Evolutionary conservation across 23 tunicate species (phyloP), one percentile per base, ranked within the genome.

Genomic region (Trididemnum nubilum): DNA sequence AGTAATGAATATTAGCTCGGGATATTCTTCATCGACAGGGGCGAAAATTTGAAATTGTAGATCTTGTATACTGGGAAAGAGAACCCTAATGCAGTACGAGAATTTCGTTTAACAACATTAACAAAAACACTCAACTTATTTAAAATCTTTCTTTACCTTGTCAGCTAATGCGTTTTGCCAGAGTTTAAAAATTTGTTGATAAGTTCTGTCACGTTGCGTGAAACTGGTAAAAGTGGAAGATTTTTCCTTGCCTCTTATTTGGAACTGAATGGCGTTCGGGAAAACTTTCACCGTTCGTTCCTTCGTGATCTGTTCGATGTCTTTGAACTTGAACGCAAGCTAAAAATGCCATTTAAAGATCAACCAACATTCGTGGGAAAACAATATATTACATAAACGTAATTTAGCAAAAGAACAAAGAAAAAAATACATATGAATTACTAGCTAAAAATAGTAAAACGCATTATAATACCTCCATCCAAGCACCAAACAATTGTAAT

Each of bases 251-350:
- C 63, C 80, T 73, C 65, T 74, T 9, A 77, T 25, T 76, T 83
- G 89, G 36, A 93, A 63, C 33, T 85, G 90, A 24, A 96, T 96
- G 9, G 99, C 97, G 82, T 96, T 96, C 23, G 99, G 99, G 25
- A 96, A 82, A 28, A 96, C 84, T 77, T 87, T 91, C 9, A 82
- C 96, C 2, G 94, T 88, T 51, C 90, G 91, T 57, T 91, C 97
- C 69, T 96, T 96, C 0, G 97, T 87, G 64, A 96, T 50, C 0
- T 64, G 35, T 22, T 73, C 82, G 36, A 89, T 85, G 49, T 96
- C 99, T 25, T 73, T 81, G 64, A 96, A 84, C 1, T 66, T 70
- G 7, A 87, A 51, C 60, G 71, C 66, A 72, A 90, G 85, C 96
- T 90, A 72, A 30, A 76, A 82, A 73, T 29, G n/a, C n/a, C n/a